Base-by-base conservation (phyloP, 2,888 invertebrate genomes). In the Megalurothrips usitatus region DNA sequence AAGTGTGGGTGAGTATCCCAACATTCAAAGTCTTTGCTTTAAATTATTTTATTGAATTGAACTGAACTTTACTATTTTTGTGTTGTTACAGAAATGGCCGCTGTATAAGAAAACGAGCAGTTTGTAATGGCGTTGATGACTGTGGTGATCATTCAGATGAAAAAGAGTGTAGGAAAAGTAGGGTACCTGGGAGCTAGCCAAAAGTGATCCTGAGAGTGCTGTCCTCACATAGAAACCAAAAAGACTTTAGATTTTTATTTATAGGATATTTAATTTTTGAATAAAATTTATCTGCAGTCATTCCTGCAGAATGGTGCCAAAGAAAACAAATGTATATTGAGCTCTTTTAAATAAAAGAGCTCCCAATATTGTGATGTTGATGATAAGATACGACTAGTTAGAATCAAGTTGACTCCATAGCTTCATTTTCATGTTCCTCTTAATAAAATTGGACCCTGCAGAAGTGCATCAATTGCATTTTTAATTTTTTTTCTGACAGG, bases 111-210 rank as follows among this genome's bases (percentile, higher is more conserved):
- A 83, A 83, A 78, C 82, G 81, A 68, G 83, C 82, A 34, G 82
- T 83, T 28, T 84, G 84, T 78, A 82, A 84, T 80, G 83, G 84
- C 17, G 80, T 78, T 14, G 83, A 84, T 75, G 83, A 84, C 81
- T 84, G 84, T 81, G 84, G 84, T 49, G 84, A 84, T 79, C 78
- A 80, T 28, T 82, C 83, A 9, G 84, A 84, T 80, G 84, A 84
- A 79, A 80, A 49, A 14, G 82, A 81, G 19, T 84, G 83, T 48
- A 79, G 82, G 49, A 80, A 79, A 48, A 81, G 78, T 47, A 82
- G 82, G 49, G 47, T 75, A 23, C 68, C 68, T 26, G 68, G 68
- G 68, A 75, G 68, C 23, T 75, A 75, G 23, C 26, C 1, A 75
- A 0, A 26, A 68, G 34, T 43, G 34, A 43, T 43, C 34, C 34